Percentiles rank a stretch among this genome's conserved stretches.
Evolutionary conservation across 2,797 vertebrate genomes (phyloP).

Genomic region (Lates japonicus): DNA sequence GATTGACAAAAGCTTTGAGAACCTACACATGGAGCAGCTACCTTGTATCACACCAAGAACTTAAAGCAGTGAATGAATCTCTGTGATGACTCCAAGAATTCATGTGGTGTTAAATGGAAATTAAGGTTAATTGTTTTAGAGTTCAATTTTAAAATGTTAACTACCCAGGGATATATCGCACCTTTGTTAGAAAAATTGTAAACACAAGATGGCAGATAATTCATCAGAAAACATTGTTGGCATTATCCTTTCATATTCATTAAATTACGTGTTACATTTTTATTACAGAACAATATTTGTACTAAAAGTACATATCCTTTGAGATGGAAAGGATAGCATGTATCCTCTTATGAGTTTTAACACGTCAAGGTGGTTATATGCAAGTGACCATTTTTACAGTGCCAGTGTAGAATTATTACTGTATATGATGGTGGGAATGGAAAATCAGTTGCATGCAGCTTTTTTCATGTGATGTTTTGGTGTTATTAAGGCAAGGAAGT

Average conservation of each 20-base stretch:
- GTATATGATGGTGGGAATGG: background rate
- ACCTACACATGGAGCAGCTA: constrained; percentile 16
- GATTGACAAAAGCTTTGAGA: constrained; percentile 41
- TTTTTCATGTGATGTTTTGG: background rate
- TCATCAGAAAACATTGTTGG: background rate
- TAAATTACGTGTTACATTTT: background rate
- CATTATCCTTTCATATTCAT: background rate
- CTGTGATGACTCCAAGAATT: background rate
- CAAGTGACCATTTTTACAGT: too few species aligned
- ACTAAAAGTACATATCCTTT: background rate
- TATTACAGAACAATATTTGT: background rate
- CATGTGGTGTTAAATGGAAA: background rate
- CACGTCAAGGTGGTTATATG: background rate
- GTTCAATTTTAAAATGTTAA: background rate
- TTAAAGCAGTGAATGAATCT: constrained; percentile 7
- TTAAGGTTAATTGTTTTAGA: background rate
- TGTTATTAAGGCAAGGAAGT: background rate
- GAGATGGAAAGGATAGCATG: background rate
- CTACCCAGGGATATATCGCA: background rate
- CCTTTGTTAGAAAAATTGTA: too few species aligned
- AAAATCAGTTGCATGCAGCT: background rate
- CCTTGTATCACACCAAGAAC: constrained; percentile 8
- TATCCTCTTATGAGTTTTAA: background rate
- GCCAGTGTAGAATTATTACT: too few species aligned
- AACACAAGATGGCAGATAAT: too few species aligned